These are phyloP conservation scores for Festucalex cinctus DNA, from an alignment of 2,113 vertebrate species.

Conservation along the genomic window DNA sequence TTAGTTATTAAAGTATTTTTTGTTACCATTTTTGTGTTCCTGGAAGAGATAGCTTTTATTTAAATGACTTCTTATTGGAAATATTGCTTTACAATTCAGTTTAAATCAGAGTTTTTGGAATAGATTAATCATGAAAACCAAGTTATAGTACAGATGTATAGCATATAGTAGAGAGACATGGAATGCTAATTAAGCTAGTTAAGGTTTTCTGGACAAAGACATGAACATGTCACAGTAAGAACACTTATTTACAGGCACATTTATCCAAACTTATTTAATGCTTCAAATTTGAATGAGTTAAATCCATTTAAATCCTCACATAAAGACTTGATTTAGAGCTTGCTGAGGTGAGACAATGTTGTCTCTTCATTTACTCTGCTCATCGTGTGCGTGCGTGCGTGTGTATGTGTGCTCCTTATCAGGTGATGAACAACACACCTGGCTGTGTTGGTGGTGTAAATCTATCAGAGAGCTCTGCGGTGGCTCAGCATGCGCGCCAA, in stretches of 20 bases:
- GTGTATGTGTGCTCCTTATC: conserved; percentile 1
- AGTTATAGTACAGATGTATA: too few species aligned
- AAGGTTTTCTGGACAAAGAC: not conserved
- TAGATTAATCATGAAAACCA: not conserved
- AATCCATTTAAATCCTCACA: conserved; percentile 16
- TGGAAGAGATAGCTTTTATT: too few species aligned
- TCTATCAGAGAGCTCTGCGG: not conserved
- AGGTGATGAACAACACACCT: not conserved
- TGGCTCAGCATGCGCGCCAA: not conserved
- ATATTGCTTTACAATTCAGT: not conserved
- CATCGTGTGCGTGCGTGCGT: not conserved
- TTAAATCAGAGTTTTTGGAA: not conserved
- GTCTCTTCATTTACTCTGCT: conserved; percentile 58
- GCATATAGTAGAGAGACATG: not conserved
- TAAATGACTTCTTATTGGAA: not conserved
- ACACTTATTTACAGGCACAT: not conserved
- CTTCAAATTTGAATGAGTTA: not conserved
- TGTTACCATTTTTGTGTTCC: too few species aligned
- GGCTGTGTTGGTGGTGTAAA: not conserved
- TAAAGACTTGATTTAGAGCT: conserved; percentile 3
- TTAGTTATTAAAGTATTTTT: too few species aligned
- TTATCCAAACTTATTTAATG: not conserved
- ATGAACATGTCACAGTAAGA: too few species aligned
- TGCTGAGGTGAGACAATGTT: conserved; percentile 40
- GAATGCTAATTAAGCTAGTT: not conserved